Evolutionary conservation across 2,797 vertebrate species (phyloP).

Genomic region (Neosilurus hyrtlii): DNA sequence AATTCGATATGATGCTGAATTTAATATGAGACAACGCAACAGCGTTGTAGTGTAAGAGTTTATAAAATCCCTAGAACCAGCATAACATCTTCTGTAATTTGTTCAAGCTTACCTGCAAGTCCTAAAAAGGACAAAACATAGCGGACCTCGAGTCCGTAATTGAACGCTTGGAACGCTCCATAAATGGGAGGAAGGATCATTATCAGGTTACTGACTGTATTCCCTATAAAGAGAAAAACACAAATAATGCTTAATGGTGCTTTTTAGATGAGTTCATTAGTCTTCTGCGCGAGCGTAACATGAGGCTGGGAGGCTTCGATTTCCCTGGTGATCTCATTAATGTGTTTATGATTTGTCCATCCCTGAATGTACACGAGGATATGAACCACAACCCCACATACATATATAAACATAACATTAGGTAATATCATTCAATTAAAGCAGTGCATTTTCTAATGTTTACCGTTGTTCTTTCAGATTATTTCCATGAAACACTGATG

Average conservation of each 20-base stretch:
- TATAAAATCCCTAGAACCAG: neutral
- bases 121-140: constrained; percentile 91
- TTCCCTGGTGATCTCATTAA: neutral
- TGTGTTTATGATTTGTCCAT: neutral
- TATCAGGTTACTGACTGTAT: constrained; percentile 98
- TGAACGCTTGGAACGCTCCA: constrained; percentile 86
- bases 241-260: neutral
- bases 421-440: neutral
- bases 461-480: neutral
- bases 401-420: neutral
- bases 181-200: constrained; percentile 97
- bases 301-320: neutral
- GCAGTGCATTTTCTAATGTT: neutral
- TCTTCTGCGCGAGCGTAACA: neutral
- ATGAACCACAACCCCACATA: neutral
- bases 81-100: neutral
- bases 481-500: neutral
- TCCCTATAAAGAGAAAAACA: constrained; percentile 76
- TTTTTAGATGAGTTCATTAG: too few species aligned
- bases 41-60: neutral
- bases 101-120: constrained; percentile 79
- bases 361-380: neutral
- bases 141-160: constrained; percentile 88
- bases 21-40: neutral
- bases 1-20: too few species aligned